phyloP scores from a whole-genome alignment of 2,888 invertebrate genomes.

The Heliconius erato region DNA sequence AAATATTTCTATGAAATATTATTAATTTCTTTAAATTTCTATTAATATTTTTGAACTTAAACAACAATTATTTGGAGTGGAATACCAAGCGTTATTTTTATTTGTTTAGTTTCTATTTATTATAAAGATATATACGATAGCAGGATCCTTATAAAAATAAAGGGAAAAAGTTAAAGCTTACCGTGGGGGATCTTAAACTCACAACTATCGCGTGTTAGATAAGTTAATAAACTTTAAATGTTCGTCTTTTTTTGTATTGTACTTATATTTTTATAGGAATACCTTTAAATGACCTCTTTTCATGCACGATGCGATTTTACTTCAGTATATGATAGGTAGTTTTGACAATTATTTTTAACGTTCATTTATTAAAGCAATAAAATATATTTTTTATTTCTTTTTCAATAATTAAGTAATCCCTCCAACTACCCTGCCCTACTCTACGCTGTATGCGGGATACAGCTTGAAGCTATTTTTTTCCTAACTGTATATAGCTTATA shows the following conservation, averaged over 20 bases:
- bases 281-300: background rate
- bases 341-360: background rate
- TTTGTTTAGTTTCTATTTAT: background rate
- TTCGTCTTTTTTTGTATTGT: background rate
- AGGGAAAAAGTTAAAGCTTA: background rate
- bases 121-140: background rate
- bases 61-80: too few relatives aligned
- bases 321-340: background rate
- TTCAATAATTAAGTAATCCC: too few relatives aligned
- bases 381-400: too few relatives aligned
- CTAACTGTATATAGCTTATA: too few relatives aligned
- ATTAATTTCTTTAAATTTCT: too few relatives aligned
- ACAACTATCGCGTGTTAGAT: constrained; percentile 7
- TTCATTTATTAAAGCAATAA: background rate
- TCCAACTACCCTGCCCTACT: too few relatives aligned
- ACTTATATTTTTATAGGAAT: background rate
- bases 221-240: background rate
- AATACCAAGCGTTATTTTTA: too few relatives aligned
- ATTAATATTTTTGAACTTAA: too few relatives aligned
- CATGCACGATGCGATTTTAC: too few relatives aligned
- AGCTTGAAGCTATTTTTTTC: too few relatives aligned
- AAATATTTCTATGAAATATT: too few relatives aligned
- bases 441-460: background rate
- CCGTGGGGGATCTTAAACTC: background rate
- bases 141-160: background rate